Conservation (phyloP, 2,797 vertebrate genomes). For the Furcifer pardalis region DNA sequence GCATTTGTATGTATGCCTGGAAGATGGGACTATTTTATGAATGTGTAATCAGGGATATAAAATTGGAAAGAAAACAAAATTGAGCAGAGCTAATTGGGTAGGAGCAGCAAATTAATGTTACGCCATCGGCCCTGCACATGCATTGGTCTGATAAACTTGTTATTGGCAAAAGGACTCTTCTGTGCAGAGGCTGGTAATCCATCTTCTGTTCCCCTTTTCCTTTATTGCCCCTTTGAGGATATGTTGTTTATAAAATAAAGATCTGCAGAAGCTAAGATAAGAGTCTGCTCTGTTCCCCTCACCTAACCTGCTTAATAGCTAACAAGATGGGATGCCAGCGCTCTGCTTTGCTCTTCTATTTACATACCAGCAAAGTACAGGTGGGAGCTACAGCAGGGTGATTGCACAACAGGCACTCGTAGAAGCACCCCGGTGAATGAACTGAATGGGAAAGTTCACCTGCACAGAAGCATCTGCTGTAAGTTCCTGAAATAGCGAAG, state of each 20-base stretch:
- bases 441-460: conserved; percentile 56
- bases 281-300: conserved; percentile 62
- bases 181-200: conserved; percentile 84
- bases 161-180: conserved; percentile 89
- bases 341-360: conserved; percentile 47
- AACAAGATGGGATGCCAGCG: conserved; percentile 54
- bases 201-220: conserved; percentile 77
- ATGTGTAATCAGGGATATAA: conserved; percentile 78
- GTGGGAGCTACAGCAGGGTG: conserved; percentile 50
- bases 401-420: conserved; percentile 56
- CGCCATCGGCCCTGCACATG: conserved; percentile 85
- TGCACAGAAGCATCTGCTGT: conserved; percentile 59
- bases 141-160: conserved; percentile 93
- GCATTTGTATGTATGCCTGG: conserved; percentile 74
- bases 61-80: conserved; percentile 87
- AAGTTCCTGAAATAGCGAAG: conserved; percentile 51
- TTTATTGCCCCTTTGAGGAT: conserved; percentile 91
- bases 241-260: conserved; percentile 87
- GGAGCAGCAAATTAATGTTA: conserved; percentile 80
- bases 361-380: conserved; percentile 43
- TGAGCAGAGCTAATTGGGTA: conserved; percentile 85
- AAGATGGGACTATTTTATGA: conserved; percentile 77
- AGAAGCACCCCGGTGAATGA: conserved; percentile 55
- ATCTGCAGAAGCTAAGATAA: conserved; percentile 92
- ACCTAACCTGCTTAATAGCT: conserved; percentile 62